Evolutionary conservation across 2,888 invertebrate genomes (phyloP).

Genomic region (Nebria salina): DNA sequence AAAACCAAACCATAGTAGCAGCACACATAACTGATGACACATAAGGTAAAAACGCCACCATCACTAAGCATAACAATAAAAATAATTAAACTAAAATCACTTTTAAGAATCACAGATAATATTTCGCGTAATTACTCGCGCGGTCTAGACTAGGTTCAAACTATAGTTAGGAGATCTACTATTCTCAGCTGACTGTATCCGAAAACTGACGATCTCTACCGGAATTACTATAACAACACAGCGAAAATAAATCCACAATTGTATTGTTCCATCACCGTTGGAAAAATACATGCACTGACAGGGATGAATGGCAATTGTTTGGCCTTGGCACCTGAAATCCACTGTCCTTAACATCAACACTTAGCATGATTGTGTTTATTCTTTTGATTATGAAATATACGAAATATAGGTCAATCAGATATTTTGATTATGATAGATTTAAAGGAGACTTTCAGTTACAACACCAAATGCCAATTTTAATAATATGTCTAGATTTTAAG

Average conservation of each 20-base stretch:
- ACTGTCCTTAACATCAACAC: too few species aligned
- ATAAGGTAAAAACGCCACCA: conserved; percentile 13
- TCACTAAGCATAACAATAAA: background rate
- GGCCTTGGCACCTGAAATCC: too few species aligned
- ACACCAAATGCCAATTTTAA: too few species aligned
- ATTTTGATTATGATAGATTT: too few species aligned
- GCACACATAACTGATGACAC: conserved; percentile 12
- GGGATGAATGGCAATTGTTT: background rate
- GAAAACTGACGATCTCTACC: background rate
- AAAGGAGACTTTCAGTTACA: too few species aligned
- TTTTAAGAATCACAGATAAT: background rate
- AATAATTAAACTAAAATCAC: background rate
- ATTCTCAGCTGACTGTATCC: background rate
- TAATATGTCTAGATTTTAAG: too few species aligned
- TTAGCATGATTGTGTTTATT: too few species aligned
- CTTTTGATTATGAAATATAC: too few species aligned
- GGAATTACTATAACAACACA: background rate
- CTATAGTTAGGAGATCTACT: background rate
- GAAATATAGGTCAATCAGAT: too few species aligned
- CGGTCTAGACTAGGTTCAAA: background rate
- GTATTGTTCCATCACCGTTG: background rate
- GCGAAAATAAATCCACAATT: background rate
- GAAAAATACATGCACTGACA: background rate
- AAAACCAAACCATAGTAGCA: conserved; percentile 22
- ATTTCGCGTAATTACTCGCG: background rate